These are phyloP conservation scores for Brachyopa scutellaris DNA, from an alignment of 2,888 invertebrate genomes.

Conservation along the genomic window DNA sequence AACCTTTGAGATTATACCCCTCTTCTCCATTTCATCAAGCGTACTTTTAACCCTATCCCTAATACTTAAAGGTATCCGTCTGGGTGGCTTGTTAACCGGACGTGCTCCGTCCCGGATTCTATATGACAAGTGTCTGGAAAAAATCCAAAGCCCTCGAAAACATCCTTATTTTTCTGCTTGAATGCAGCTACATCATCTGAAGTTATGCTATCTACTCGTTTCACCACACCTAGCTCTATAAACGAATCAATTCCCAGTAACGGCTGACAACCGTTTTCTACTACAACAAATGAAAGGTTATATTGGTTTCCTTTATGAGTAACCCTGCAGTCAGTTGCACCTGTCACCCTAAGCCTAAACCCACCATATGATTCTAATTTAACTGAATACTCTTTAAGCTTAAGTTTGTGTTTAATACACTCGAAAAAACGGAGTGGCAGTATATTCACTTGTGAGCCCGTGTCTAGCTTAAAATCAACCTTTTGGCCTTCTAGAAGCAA, in stretches of 20 bases:
- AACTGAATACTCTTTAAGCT: no score
- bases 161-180: conserved; percentile 1
- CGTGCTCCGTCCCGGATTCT: conserved; percentile 2
- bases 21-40: conserved; percentile 57
- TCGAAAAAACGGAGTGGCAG: not conserved
- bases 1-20: conserved; percentile 60
- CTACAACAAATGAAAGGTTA: not conserved
- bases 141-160: conserved; percentile 11
- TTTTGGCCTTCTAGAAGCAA: not conserved
- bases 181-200: not conserved
- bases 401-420: not conserved
- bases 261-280: conserved; percentile 3
- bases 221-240: not conserved
- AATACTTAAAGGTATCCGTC: no score
- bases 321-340: not conserved
- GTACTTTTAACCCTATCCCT: conserved; percentile 49
- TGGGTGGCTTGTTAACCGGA: no score
- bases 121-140: conserved; percentile 2
- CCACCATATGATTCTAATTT: no score
- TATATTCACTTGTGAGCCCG: conserved; percentile 1
- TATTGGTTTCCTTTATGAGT: not conserved
- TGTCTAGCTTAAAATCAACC: conserved; percentile 6
- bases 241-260: not conserved
- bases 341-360: no score
- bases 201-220: conserved; percentile 28